These are phyloP conservation scores for Hyposoter dolosus DNA, from an alignment of 2,888 invertebrate species.

Conservation along the genomic window DNA sequence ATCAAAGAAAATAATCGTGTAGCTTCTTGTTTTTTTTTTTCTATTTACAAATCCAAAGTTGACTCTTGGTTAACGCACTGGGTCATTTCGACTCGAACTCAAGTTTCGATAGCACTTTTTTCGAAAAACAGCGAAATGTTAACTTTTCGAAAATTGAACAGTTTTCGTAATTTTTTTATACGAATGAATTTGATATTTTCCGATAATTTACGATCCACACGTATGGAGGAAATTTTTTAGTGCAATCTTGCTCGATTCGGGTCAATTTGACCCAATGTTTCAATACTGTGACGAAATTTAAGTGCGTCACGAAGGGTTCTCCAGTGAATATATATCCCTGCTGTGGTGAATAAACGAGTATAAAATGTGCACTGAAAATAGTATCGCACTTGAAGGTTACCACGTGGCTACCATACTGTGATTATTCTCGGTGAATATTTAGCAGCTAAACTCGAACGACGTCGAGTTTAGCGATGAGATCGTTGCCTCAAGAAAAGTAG, in stretches of 20 bases:
- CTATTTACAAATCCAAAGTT: constrained; percentile 12
- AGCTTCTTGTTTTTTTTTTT: neutral
- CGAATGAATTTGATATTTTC: no score
- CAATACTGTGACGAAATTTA: no score
- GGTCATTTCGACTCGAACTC: no score
- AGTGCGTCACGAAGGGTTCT: neutral
- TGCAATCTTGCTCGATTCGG: no score
- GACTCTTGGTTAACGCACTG: constrained; percentile 37
- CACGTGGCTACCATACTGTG: neutral
- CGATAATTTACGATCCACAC: no score
- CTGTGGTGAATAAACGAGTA: neutral
- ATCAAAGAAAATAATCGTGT: neutral
- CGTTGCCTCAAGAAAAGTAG: neutral
- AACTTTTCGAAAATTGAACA: no score
- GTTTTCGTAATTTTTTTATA: no score
- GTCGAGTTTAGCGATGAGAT: constrained; percentile 14
- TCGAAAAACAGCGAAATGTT: no score
- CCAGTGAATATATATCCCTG: neutral
- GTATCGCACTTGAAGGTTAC: neutral
- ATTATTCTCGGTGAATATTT: constrained; percentile 5
- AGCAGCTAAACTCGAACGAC: constrained; percentile 18
- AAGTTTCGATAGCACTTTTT: no score
- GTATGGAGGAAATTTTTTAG: no score
- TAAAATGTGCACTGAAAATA: neutral
- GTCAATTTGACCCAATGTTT: no score